Conservation (phyloP, 2,888 invertebrate species). For the Fragum fragum region DNA sequence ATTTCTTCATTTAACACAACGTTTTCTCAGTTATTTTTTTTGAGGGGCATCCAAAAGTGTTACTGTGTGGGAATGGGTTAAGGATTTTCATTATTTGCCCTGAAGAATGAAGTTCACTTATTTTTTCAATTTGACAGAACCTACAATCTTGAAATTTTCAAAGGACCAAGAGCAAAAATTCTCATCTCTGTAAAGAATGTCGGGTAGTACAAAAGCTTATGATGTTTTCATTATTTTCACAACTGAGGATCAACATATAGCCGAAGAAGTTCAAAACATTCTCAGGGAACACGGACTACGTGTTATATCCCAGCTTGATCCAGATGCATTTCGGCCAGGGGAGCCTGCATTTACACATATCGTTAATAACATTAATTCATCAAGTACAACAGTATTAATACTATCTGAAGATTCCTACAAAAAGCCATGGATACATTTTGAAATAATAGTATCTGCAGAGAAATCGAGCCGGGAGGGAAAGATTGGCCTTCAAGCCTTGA, state of each 20-base stretch:
- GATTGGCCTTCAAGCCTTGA: slow-evolving; percentile 36
- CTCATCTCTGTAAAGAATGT: slow-evolving; percentile 28
- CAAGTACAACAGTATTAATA: slow-evolving; percentile 34
- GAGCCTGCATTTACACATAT: slow-evolving; percentile 15
- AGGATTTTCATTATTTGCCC: too few relatives aligned
- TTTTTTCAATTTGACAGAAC: too few relatives aligned
- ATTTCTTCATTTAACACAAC: too few relatives aligned
- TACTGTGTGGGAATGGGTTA: too few relatives aligned
- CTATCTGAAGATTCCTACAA: slow-evolving; percentile 42
- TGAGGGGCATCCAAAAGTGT: too few relatives aligned
- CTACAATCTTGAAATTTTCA: too few relatives aligned
- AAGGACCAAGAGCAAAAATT: too few relatives aligned
- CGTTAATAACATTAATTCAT: slow-evolving; percentile 4
- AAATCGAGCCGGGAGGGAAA: slow-evolving; percentile 38
- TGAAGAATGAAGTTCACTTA: too few relatives aligned
- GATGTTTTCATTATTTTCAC: slow-evolving; percentile 37
- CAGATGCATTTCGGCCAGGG: not conserved
- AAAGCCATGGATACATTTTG: slow-evolving; percentile 51
- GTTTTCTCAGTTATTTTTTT: not conserved
- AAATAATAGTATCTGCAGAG: slow-evolving; percentile 53
- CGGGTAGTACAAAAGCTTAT: slow-evolving; percentile 2
- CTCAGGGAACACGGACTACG: not conserved
- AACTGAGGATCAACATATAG: not conserved
- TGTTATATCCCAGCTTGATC: not conserved
- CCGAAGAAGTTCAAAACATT: not conserved